Percentiles rank a stretch among this genome's conserved stretches.
Evolutionary conservation across 1,140 invertebrate species (phyloP).

Genomic region (Aphelinus certus): DNA sequence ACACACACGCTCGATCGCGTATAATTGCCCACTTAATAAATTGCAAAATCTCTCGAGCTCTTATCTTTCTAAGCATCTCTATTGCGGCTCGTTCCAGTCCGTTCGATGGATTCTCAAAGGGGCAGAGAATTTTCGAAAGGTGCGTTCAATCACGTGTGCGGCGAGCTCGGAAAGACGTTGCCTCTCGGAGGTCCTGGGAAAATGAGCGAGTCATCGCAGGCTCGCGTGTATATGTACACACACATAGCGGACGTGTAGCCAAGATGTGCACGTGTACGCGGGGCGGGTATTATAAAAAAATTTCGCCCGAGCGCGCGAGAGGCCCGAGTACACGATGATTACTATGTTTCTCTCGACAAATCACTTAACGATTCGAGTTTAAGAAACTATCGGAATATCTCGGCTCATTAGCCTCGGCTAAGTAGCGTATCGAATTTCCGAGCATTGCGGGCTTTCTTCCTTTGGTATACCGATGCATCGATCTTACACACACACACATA

Average conservation of each 20-base stretch:
- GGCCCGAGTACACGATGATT: constrained; percentile 7
- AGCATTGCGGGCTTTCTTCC: background rate
- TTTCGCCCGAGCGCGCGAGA: background rate
- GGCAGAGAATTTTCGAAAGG: no score
- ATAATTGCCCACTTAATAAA: constrained; percentile 23
- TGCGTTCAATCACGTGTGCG: no score
- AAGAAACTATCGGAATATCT: constrained; percentile 33
- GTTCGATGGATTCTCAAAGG: no score
- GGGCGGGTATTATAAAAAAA: background rate
- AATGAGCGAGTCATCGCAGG: constrained; percentile 21
- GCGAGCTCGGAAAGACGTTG: constrained; percentile 10
- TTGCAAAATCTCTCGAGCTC: constrained; percentile 6
- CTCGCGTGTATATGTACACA: no score
- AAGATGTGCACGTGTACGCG: no score
- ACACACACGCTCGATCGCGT: background rate
- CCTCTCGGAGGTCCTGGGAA: constrained; percentile 46
- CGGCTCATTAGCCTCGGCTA: constrained; percentile 13
- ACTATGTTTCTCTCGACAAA: constrained; percentile 35
- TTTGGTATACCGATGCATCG: background rate
- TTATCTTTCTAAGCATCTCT: constrained; percentile 24
- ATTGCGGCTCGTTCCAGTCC: constrained; percentile 11
- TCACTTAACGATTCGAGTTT: constrained; percentile 37
- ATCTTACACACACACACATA: no score
- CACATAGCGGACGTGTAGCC: no score
- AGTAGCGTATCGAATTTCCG: constrained; percentile 28